A percentile compares a stretch with the other conserved stretches of the same genome.
These are phyloP conservation scores for Temnothorax unifasciatus DNA, from an alignment of 2,888 invertebrate species.

Conservation along the genomic window DNA sequence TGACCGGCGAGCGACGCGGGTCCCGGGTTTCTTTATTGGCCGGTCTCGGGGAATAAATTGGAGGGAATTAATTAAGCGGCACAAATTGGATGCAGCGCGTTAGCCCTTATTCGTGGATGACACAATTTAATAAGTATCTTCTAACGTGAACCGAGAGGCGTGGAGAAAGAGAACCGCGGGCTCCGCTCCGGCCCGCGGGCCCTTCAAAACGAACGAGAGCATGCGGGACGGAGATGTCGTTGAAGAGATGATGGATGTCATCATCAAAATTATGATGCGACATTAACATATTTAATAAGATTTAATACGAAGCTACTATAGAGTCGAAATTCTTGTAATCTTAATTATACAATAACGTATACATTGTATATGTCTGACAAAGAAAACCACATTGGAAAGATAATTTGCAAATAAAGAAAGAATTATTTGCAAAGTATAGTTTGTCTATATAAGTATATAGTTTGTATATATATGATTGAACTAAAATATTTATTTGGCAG, in stretches of 20 bases:
- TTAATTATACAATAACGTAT: neutral
- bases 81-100: constrained; percentile 86
- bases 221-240: constrained; percentile 65
- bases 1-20: constrained; percentile 75
- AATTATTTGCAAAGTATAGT: neutral
- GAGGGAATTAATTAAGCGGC: constrained; percentile 85
- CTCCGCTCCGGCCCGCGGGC: neutral
- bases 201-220: constrained; percentile 45
- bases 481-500: neutral
- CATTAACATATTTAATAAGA: neutral
- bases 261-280: constrained; percentile 43
- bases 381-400: neutral
- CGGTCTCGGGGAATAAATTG: constrained; percentile 80
- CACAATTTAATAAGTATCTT: constrained; percentile 85
- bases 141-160: constrained; percentile 56
- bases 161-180: neutral
- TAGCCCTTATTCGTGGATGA: constrained; percentile 84
- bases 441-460: neutral
- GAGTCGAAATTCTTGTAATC: neutral
- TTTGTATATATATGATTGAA: neutral
- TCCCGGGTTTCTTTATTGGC: constrained; percentile 78
- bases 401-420: neutral
- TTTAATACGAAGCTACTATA: constrained; percentile 7
- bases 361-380: neutral
- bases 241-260: constrained; percentile 46